Base-by-base conservation (phyloP, 2,797 vertebrate genomes). In the Sorex maritimensis region DNA sequence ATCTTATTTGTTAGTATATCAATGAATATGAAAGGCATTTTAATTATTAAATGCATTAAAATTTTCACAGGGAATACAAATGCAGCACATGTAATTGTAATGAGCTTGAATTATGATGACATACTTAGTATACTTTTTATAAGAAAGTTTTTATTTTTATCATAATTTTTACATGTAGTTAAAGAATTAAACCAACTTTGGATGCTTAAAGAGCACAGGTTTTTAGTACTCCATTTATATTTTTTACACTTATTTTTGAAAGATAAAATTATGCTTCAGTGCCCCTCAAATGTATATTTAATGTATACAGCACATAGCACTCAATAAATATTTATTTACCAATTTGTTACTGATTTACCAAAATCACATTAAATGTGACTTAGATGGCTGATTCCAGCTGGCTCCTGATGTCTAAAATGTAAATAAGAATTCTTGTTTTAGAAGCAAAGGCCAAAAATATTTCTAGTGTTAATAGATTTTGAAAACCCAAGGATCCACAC, bases 291-390 rank as follows among this genome's bases (percentile, higher is more conserved):
- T 74, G 81, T 52, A 44, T 73, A 73, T 91, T 93, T 65, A 84
- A 55, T 55, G 4, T 71, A 71, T 19, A 38, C 81, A 72, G 78
- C 21, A 65, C 28, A 79, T 26, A 91, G 75, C 9, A 87, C 4
- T 41, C 26, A 94, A 63, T 86, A 94, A 87, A 87, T 84, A 82
- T 92, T 44, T 71, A 88, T 81, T 91, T 94, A 75, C 5, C 5
- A 71, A 55, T 77, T 92, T 91, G 13, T 19, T 92, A 75, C 49
- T 75, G 46, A 72, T 67, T 91, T 24, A 83, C 0, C 41, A 73
- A 95, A 93, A 89, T 52, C 84, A 19, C 4, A 72, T 30, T 12
- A 17, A 90, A 63, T 92, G 41, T 77, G 11, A 44, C 23, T 44
- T 63, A 65, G 8, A 72, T 85, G 21, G 17, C 41, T 82, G n/a